Conservation (phyloP, 2,113 vertebrate species). For the Thunnus maccoyii region DNA sequence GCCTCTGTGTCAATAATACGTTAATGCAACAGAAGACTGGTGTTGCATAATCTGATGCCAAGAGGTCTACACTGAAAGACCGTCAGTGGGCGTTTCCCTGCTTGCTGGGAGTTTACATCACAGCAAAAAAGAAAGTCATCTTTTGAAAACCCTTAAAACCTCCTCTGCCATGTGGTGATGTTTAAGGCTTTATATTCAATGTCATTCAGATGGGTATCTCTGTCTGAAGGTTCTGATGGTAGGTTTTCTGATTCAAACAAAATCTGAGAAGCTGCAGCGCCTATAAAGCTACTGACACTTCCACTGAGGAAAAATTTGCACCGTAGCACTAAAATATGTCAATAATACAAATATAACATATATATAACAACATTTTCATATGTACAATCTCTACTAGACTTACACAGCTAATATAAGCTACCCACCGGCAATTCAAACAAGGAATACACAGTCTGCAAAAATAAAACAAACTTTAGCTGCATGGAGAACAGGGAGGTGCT, state of each 20-base stretch:
- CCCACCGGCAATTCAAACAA: conserved; percentile 44
- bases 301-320: conserved; percentile 49
- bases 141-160: conserved; percentile 41
- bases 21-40: conserved; percentile 4
- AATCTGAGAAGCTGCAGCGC: conserved; percentile 44
- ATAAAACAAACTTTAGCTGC: conserved; percentile 46
- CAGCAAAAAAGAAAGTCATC: conserved; percentile 18
- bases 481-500: conserved; percentile 51
- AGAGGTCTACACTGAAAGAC: conserved; percentile 26
- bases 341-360: conserved; percentile 75
- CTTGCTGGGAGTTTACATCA: conserved; percentile 27
- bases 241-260: conserved; percentile 48
- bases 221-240: conserved; percentile 40
- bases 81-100: conserved; percentile 22
- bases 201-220: conserved; percentile 45
- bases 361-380: conserved; percentile 67
- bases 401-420: conserved; percentile 68
- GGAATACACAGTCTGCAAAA: conserved; percentile 42
- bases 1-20: conserved; percentile 2
- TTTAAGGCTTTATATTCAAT: conserved; percentile 75
- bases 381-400: conserved; percentile 70
- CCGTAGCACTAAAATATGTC: conserved; percentile 70
- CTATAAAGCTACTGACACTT: conserved; percentile 48
- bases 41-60: conserved; percentile 15
- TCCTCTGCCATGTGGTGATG: conserved; percentile 48